phyloP scores from a whole-genome alignment of 2,888 invertebrate species.

The Eupithecia pulchellata region DNA sequence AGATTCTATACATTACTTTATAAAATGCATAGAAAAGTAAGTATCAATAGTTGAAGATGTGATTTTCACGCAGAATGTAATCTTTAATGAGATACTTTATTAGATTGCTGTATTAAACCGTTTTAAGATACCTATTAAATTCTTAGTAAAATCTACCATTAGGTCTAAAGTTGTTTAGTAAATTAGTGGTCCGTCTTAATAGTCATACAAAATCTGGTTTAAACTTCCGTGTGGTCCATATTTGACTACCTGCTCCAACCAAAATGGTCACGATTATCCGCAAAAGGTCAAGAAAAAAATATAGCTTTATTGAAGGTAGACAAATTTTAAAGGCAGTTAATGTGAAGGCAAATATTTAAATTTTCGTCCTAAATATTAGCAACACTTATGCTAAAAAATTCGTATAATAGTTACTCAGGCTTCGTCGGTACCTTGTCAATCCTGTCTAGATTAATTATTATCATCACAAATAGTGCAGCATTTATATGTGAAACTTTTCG shows the following conservation, averaged over 20 bases:
- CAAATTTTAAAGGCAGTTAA: neutral
- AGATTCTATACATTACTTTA: too few relatives aligned
- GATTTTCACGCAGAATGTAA: too few relatives aligned
- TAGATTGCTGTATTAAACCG: too few relatives aligned
- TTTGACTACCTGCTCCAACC: slow-evolving; percentile 25
- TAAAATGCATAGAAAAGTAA: too few relatives aligned
- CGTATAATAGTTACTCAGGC: neutral
- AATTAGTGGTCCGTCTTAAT: neutral
- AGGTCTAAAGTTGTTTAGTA: neutral
- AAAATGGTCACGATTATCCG: slow-evolving; percentile 12
- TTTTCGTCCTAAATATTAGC: neutral
- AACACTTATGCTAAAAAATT: neutral
- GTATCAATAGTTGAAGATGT: too few relatives aligned
- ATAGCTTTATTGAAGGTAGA: neutral
- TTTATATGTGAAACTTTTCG: neutral
- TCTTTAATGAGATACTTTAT: too few relatives aligned
- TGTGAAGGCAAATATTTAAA: neutral
- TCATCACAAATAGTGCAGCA: neutral
- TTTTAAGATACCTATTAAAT: neutral
- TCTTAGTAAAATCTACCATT: neutral
- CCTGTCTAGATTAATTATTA: neutral
- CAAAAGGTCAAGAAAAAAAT: slow-evolving; percentile 9
- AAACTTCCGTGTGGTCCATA: slow-evolving; percentile 27
- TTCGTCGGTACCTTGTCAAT: neutral
- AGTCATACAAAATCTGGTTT: slow-evolving; percentile 4